A percentile compares a stretch with the other conserved stretches of the same genome.
phyloP scores from a whole-genome alignment of 1,140 invertebrate species.

The Drosophila rufa region DNA sequence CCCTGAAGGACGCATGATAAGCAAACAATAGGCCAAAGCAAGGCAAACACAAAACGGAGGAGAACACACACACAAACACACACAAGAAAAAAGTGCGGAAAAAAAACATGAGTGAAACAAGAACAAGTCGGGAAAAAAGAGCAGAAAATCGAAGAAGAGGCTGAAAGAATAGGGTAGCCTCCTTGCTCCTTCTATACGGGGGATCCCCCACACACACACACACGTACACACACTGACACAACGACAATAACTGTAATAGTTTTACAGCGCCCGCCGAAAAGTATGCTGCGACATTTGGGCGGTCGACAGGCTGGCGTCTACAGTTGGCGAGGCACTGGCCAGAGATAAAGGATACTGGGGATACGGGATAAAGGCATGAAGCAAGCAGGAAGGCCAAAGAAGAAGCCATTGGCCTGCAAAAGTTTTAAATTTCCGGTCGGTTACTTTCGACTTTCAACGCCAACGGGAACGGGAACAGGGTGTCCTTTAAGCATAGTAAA shows the following conservation, averaged over 20 bases:
- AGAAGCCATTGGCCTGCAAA: slow-evolving; percentile 34
- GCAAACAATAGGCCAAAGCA: slow-evolving; percentile 75
- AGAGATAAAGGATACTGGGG: not conserved
- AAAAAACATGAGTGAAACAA: slow-evolving; percentile 31
- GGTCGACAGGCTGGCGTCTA: slow-evolving; percentile 70
- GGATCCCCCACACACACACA: slow-evolving; percentile 18
- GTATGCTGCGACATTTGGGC: slow-evolving; percentile 73
- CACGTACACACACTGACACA: slow-evolving; percentile 1
- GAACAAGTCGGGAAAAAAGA: slow-evolving; percentile 23
- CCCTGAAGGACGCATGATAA: slow-evolving; percentile 31
- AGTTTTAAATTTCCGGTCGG: slow-evolving; percentile 31
- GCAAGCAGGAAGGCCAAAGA: not conserved
- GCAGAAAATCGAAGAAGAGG: slow-evolving; percentile 14
- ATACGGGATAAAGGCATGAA: not conserved
- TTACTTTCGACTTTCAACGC: slow-evolving; percentile 13
- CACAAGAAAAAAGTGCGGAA: slow-evolving; percentile 1
- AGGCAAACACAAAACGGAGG: slow-evolving; percentile 41
- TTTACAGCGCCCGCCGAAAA: slow-evolving; percentile 73
- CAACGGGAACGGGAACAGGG: not conserved
- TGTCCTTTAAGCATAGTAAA: not conserved
- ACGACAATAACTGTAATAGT: slow-evolving; percentile 62
- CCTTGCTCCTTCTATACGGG: slow-evolving; percentile 5
- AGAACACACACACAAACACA: slow-evolving; percentile 21
- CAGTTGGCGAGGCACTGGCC: slow-evolving; percentile 55
- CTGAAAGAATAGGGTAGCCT: slow-evolving; percentile 10